A percentile compares a stretch with the other conserved stretches of the same genome.
Evolutionary conservation across 64 coral and sea anemone species (phyloP).

Genomic region (Actinia equina): DNA sequence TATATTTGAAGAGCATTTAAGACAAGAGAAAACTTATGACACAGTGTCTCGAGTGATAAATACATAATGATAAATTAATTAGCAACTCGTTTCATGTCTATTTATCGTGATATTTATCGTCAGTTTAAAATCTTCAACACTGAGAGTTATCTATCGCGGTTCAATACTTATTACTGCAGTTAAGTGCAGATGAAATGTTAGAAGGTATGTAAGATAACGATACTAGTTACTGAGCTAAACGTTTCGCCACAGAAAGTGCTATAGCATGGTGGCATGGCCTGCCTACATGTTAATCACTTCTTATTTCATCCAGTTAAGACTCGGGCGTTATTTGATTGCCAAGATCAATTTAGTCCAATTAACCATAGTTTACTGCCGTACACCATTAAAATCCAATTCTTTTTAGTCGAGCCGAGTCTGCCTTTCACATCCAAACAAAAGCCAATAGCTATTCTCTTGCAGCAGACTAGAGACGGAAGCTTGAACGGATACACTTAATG

Average conservation of each 20-base stretch:
- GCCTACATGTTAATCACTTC: background rate
- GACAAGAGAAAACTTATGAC: conserved; percentile 2
- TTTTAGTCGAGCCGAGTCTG: background rate
- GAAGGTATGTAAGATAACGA: background rate
- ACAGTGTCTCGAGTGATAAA: conserved; percentile 14
- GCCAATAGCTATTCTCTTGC: too few species aligned
- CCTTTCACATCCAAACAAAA: conserved; percentile 7
- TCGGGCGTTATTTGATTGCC: conserved; percentile 20
- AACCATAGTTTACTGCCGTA: conserved; percentile 6
- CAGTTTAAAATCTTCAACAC: background rate
- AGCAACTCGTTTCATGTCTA: background rate
- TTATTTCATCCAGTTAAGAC: conserved; percentile 14
- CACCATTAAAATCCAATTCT: conserved; percentile 33
- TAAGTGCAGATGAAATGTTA: background rate
- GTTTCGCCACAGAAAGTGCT: background rate
- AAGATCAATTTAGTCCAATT: conserved; percentile 30
- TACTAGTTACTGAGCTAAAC: background rate
- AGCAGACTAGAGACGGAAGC: conserved; percentile 9
- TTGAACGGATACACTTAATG: conserved; percentile 31
- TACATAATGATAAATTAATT: conserved; percentile 22
- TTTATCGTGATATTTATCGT: background rate
- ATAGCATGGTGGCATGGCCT: background rate
- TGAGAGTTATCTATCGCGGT: background rate
- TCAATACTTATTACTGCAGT: background rate
- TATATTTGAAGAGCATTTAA: conserved; percentile 16